Base-by-base conservation (phyloP, 1,140 invertebrate genomes). In the Drosophila repletoides region DNA sequence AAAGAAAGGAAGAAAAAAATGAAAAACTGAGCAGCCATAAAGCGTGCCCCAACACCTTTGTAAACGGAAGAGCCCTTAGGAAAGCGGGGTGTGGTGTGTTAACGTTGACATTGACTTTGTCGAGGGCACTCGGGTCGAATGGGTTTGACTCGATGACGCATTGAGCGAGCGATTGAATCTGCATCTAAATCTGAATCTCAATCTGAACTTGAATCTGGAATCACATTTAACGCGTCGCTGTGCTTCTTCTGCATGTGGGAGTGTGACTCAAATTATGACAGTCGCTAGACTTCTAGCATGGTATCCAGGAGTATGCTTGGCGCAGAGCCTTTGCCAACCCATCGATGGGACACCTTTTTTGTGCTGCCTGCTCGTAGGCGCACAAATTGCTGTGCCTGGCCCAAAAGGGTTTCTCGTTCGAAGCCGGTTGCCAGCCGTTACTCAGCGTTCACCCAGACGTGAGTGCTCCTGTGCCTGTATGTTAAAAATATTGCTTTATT, bases 131-230 rank as follows among this genome's bases (percentile, higher is more conserved):
- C 29, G 28, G 14, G 6, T 48, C 31, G 61, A 49, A 41, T 61
- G 64, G 7, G 17, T 34, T 10, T 64, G 60, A 45, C 29, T 64
- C 49, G 31, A 29, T 56, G 59, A 56, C 76, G 72, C 65, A 74
- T 71, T 79, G 76, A 79, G 53, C 53, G 28, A 55, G 72, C 75
- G 61, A 86, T 74, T 75, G 71, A 83, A 83, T 83, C 79, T 74
- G 79, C 49, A 58, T 14, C 45, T 45, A 36, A 49, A 70, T 55
- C 60, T 51, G 33, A 38, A 48, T 31, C 31, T 21, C 17, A 67
- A 61, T 26, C 31, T 28, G 29, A 46, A 61, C 31, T 40, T 24
- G 17, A 45, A 38, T 22, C 22, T 12, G 33, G 51, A 36, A 15
- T 31, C 26, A 43, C 40, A 60, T 58, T 79, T 79, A 48, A 73